Evolutionary conservation across 2,797 vertebrate species (phyloP).

Genomic region (Manis javanica): DNA sequence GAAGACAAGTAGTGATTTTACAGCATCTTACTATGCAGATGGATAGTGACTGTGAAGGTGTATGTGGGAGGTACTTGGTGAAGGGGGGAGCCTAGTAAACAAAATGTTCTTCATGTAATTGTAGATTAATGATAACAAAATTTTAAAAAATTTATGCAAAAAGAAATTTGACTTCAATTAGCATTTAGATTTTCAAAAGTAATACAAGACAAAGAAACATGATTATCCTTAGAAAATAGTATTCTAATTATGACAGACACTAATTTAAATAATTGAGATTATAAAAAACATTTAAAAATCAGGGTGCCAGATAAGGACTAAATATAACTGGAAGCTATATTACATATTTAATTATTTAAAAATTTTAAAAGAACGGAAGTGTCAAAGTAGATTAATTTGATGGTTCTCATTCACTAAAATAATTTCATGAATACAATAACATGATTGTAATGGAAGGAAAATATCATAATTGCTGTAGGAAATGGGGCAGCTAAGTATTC

Average conservation of each 20-base stretch:
- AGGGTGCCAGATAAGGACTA: not conserved
- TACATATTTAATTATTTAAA: not conserved
- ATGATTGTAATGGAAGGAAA: not conserved
- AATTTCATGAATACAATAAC: not conserved
- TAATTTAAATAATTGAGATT: not conserved
- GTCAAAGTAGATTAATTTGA: not conserved
- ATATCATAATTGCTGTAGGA: not conserved
- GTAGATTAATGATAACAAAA: too few species aligned
- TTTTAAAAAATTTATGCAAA: too few species aligned
- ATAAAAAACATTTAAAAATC: not conserved
- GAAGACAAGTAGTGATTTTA: too few species aligned
- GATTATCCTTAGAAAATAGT: not conserved
- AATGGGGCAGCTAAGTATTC: conserved; percentile 1
- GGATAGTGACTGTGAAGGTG: too few species aligned
- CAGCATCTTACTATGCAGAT: too few species aligned
- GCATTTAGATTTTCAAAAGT: not conserved
- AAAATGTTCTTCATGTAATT: too few species aligned
- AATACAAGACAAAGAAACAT: not conserved
- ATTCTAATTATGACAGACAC: not conserved
- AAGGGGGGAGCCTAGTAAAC: too few species aligned
- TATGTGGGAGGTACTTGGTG: too few species aligned
- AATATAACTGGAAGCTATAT: not conserved
- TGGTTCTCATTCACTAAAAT: not conserved
- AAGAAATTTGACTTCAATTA: not conserved
- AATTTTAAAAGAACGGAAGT: not conserved